Evolutionary conservation across 1,140 invertebrate genomes (phyloP).

Genomic region (Batillaria attramentaria): DNA sequence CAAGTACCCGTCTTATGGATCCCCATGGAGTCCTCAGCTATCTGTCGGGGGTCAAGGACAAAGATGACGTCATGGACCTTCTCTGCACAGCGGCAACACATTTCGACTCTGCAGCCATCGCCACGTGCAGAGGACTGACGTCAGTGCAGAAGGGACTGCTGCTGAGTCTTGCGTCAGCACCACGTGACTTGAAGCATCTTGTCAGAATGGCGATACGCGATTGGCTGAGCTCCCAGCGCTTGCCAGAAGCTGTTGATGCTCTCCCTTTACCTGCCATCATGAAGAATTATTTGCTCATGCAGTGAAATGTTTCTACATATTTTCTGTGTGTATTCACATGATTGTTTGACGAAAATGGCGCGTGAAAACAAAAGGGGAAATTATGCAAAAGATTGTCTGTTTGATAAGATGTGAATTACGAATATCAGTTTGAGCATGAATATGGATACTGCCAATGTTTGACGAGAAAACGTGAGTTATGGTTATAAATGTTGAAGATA

Average conservation of each 20-base stretch:
- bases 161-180: conserved; percentile 28
- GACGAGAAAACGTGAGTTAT: background rate
- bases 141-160: conserved; percentile 43
- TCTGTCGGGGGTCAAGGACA: conserved; percentile 37
- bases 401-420: background rate
- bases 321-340: background rate
- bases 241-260: conserved; percentile 44
- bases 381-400: background rate
- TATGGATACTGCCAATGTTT: too few species aligned
- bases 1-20: conserved; percentile 41
- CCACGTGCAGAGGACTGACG: conserved; percentile 33
- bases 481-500: too few species aligned
- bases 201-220: conserved; percentile 43
- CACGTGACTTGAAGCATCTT: conserved; percentile 51
- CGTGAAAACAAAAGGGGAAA: background rate
- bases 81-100: conserved; percentile 41
- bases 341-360: background rate
- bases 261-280: conserved; percentile 59
- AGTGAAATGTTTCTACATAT: background rate
- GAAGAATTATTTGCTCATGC: conserved; percentile 52
- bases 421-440: background rate
- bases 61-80: conserved; percentile 49
- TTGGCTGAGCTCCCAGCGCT: conserved; percentile 25
- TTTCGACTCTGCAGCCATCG: conserved; percentile 49
- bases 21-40: conserved; percentile 61